Evolutionary conservation across 2,113 vertebrate genomes (phyloP).

Genomic region (Chloropsis cyanopogon): DNA sequence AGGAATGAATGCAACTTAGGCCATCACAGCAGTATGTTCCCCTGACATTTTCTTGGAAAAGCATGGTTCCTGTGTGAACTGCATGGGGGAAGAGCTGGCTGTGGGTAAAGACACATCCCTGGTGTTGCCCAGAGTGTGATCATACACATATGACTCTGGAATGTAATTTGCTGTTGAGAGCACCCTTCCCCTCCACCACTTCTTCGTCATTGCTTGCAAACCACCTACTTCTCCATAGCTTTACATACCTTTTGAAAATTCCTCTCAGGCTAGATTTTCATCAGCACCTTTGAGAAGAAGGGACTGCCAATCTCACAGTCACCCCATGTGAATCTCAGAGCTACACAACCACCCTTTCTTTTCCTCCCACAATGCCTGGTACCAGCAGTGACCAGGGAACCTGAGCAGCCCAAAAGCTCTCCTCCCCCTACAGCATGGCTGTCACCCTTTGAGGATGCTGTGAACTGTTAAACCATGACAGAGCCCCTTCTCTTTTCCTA

Average conservation of each 20-base stretch:
- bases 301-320: background rate
- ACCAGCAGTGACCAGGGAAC: background rate
- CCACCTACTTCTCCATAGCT: background rate
- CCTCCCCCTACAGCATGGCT: background rate
- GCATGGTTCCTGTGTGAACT: background rate
- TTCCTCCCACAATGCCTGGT: background rate
- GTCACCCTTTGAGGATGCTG: background rate
- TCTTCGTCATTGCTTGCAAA: background rate
- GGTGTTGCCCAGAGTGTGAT: background rate
- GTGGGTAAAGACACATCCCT: background rate
- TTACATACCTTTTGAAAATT: background rate
- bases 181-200: background rate
- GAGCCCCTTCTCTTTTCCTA: background rate
- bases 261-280: background rate
- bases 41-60: constrained; percentile 41
- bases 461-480: background rate
- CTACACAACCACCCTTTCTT: background rate
- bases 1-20: background rate
- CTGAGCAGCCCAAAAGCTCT: background rate
- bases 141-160: background rate
- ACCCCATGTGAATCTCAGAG: background rate
- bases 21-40: background rate
- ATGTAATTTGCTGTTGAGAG: background rate
- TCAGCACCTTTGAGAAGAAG: background rate
- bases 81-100: constrained; percentile 33